These are phyloP conservation scores for Colaptes auratus DNA, from an alignment of 2,113 vertebrate species.

Conservation along the genomic window DNA sequence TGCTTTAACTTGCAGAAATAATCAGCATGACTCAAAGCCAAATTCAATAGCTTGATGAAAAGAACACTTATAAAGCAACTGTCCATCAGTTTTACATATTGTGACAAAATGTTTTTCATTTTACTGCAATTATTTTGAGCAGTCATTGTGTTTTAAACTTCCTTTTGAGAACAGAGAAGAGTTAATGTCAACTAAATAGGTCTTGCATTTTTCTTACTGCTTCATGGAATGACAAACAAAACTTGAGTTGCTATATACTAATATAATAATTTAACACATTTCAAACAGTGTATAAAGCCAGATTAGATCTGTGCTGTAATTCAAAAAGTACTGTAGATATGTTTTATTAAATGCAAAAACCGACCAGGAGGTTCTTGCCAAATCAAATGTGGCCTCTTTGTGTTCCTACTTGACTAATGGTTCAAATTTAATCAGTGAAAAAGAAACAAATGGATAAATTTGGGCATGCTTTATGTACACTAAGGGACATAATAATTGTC, in stretches of 20 bases:
- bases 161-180: not conserved
- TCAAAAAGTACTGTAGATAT: not conserved
- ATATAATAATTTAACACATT: not conserved
- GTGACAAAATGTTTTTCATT: constrained; percentile 42
- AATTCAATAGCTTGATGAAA: constrained; percentile 32
- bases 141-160: constrained; percentile 2
- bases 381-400: not conserved
- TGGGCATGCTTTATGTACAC: not conserved
- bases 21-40: constrained; percentile 50
- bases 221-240: not conserved
- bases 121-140: constrained; percentile 41
- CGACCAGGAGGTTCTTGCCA: not conserved
- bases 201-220: not conserved
- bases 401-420: not conserved
- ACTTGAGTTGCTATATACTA: not conserved
- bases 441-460: not conserved
- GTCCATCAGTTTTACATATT: not conserved
- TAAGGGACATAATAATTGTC: not conserved
- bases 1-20: constrained; percentile 51
- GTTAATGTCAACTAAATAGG: not conserved
- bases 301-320: not conserved
- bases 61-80: constrained; percentile 14
- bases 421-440: not conserved
- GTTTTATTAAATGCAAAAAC: not conserved
- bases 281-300: not conserved